Conservation (phyloP, 2,888 invertebrate genomes). For the Dichetophora obliterata region DNA sequence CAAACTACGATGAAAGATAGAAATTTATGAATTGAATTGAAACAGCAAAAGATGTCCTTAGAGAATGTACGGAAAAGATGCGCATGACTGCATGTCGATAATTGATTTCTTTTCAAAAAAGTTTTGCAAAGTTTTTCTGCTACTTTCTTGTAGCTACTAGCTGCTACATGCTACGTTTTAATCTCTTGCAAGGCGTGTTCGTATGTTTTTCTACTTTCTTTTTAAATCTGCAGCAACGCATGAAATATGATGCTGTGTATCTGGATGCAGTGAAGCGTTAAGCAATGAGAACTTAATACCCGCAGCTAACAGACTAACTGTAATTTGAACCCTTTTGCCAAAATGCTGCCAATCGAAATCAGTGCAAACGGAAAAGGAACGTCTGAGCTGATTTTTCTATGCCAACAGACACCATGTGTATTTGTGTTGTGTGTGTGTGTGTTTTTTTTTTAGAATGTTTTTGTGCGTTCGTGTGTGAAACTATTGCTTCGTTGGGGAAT, state of each 20-base stretch:
- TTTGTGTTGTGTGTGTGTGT: not conserved
- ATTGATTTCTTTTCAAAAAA: constrained; percentile 15
- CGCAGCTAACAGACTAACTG: not conserved
- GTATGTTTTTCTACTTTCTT: not conserved
- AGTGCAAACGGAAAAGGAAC: not conserved
- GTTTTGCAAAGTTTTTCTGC: not conserved
- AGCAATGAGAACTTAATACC: constrained; percentile 15
- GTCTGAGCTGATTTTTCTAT: not conserved
- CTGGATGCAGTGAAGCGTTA: not conserved
- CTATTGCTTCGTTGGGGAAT: constrained; percentile 16
- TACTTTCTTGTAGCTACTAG: not conserved
- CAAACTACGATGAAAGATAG: too few species aligned
- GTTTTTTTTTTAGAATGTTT: too few species aligned
- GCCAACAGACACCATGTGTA: not conserved
- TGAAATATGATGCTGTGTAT: not conserved
- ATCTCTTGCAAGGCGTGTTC: not conserved
- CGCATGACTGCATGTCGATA: constrained; percentile 19
- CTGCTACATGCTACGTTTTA: not conserved
- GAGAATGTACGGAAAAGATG: not conserved
- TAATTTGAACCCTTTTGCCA: constrained; percentile 18
- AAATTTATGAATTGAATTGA: not conserved
- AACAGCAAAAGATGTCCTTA: not conserved
- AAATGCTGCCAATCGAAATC: constrained; percentile 23
- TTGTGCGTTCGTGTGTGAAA: constrained; percentile 28
- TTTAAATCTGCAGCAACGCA: constrained; percentile 2